Percentiles rank a stretch among this genome's conserved stretches.
Conservation (phyloP, 2,113 vertebrate species). For the Brienomyrus brachyistius region DNA sequence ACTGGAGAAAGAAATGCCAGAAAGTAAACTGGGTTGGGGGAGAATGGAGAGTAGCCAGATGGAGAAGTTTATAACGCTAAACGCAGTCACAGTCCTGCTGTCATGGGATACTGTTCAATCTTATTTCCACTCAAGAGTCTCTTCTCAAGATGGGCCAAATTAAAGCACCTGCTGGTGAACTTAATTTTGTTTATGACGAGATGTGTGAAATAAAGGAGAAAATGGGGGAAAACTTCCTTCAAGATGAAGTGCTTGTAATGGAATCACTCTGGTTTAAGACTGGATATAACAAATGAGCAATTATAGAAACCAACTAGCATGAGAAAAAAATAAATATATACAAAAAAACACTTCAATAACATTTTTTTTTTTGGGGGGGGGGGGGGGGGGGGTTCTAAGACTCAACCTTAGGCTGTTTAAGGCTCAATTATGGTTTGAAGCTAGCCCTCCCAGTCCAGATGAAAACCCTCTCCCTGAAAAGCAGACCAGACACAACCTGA, state of each 20-base stretch:
- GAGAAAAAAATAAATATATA: background rate
- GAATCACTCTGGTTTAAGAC: background rate
- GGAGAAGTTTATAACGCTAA: background rate
- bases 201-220: background rate
- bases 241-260: background rate
- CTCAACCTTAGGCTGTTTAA: background rate
- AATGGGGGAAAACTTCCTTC: background rate
- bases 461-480: background rate
- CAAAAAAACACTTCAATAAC: background rate
- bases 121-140: background rate
- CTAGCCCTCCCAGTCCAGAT: background rate
- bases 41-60: background rate
- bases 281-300: background rate
- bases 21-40: background rate
- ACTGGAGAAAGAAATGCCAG: background rate
- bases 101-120: background rate
- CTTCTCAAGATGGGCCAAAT: background rate
- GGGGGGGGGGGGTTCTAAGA: background rate
- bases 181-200: background rate
- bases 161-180: background rate
- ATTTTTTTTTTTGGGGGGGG: background rate
- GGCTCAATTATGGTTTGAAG: background rate
- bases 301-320: background rate
- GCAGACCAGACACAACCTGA: background rate
- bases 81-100: background rate